These are phyloP conservation scores for Drosophila albomicans DNA, from an alignment of 1,140 invertebrate species.

Conservation along the genomic window DNA sequence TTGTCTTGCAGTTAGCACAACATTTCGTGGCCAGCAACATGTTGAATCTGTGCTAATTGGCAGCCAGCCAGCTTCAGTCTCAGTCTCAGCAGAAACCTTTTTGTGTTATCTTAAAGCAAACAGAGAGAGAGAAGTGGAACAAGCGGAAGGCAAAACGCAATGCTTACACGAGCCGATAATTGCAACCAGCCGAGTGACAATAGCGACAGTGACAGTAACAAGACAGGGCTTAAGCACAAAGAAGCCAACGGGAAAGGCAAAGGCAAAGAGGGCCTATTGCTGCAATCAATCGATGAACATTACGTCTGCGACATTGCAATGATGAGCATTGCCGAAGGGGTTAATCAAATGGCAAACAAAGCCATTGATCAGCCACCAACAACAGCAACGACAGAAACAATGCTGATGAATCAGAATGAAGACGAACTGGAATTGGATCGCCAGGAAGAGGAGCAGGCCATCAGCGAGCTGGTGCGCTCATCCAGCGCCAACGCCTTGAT, in stretches of 20 bases:
- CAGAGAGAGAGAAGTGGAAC: neutral
- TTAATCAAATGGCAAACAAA: constrained; percentile 19
- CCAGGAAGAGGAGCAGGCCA: constrained; percentile 73
- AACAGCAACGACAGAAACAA: neutral
- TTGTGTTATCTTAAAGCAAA: constrained; percentile 8
- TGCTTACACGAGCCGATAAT: constrained; percentile 45
- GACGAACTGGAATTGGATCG: constrained; percentile 75
- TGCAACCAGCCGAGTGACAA: constrained; percentile 8
- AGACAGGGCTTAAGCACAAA: constrained; percentile 19
- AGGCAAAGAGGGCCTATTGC: constrained; percentile 10
- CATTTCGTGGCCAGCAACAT: constrained; percentile 48
- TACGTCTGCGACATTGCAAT: constrained; percentile 76
- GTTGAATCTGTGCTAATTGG: constrained; percentile 62
- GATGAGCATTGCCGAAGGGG: constrained; percentile 72
- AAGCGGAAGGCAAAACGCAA: constrained; percentile 38
- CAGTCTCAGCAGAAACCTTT: constrained; percentile 1
- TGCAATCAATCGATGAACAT: constrained; percentile 69
- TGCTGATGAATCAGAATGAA: constrained; percentile 18
- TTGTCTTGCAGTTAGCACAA: constrained; percentile 54
- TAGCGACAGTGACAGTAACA: constrained; percentile 29
- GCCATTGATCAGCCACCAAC: neutral
- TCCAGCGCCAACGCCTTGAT: constrained; percentile 54
- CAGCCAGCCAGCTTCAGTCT: constrained; percentile 40
- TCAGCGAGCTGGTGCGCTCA: constrained; percentile 72
- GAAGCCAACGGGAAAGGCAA: constrained; percentile 21